These are phyloP conservation scores for Chamaetylas fuelleborni DNA, from an alignment of 2,113 vertebrate species.

Conservation along the genomic window DNA sequence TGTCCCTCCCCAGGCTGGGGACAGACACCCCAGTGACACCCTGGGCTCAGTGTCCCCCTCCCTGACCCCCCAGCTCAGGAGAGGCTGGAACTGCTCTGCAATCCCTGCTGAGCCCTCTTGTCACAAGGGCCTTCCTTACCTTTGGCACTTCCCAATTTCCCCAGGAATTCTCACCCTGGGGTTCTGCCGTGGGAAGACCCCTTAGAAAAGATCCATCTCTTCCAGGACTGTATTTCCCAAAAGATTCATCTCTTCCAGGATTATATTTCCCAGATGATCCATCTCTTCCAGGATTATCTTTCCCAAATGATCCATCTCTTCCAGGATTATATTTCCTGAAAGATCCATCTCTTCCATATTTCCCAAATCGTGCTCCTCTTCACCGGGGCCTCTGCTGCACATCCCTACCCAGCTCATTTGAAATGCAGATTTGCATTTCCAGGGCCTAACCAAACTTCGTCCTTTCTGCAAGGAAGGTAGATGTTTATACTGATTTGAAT, in stretches of 20 bases:
- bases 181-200: not conserved
- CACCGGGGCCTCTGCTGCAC: not conserved
- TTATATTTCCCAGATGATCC: too few relatives aligned
- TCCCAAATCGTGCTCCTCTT: not conserved
- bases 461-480: not conserved
- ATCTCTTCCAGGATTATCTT: fast-evolving
- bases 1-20: not conserved
- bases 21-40: fast-evolving
- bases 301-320: fast-evolving
- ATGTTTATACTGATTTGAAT: not conserved
- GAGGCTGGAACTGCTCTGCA: not conserved
- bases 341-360: fast-evolving
- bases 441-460: not conserved
- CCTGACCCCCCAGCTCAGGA: not conserved
- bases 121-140: fast-evolving
- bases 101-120: not conserved
- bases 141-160: not conserved
- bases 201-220: not conserved
- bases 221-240: too few relatives aligned
- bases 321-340: fast-evolving
- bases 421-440: not conserved
- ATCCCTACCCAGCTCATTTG: not conserved
- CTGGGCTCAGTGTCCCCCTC: not conserved
- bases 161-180: not conserved
- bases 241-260: fast-evolving